phyloP scores from a whole-genome alignment of 1,140 invertebrate genomes.

The Antheraea mylitta region DNA sequence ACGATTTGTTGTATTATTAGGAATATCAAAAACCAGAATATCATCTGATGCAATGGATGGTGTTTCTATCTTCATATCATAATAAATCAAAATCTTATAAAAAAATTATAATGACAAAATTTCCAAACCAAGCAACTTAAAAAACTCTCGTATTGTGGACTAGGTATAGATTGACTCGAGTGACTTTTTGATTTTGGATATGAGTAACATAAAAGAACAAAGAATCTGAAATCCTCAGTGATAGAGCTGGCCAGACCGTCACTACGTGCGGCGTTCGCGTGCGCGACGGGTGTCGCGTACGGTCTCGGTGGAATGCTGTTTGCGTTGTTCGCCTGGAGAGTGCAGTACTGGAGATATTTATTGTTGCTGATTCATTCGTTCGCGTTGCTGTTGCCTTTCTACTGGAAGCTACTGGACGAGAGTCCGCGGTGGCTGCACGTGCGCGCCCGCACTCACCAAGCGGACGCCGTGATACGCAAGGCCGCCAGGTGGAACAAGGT shows the following conservation, averaged over 20 bases:
- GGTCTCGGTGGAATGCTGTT: constrained; percentile 57
- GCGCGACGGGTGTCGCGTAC: constrained; percentile 59
- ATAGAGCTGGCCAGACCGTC: constrained; percentile 59
- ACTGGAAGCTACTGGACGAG: constrained; percentile 59
- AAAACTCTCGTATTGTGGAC: too few relatives aligned
- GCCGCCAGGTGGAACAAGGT: constrained; percentile 62
- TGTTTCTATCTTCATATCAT: too few relatives aligned
- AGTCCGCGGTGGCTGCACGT: constrained; percentile 83
- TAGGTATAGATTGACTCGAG: too few relatives aligned
- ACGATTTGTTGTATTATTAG: too few relatives aligned
- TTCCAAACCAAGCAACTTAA: too few relatives aligned
- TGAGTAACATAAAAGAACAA: too few relatives aligned
- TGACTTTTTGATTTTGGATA: too few relatives aligned
- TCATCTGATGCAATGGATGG: too few relatives aligned
- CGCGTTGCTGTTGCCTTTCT: constrained; percentile 57
- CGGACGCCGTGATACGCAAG: constrained; percentile 38
- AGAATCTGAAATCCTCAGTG: constrained; percentile 33
- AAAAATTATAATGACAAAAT: too few relatives aligned
- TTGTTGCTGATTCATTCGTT: constrained; percentile 46
- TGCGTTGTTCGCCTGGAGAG: constrained; percentile 40
- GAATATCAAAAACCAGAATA: too few relatives aligned
- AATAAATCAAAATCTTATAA: too few relatives aligned
- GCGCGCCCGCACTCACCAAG: constrained; percentile 38
- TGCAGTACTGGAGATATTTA: constrained; percentile 51
- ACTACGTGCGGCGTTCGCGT: constrained; percentile 54